These are phyloP conservation scores for Phymatocera aterrima DNA, from an alignment of 2,888 invertebrate species.

Conservation along the genomic window DNA sequence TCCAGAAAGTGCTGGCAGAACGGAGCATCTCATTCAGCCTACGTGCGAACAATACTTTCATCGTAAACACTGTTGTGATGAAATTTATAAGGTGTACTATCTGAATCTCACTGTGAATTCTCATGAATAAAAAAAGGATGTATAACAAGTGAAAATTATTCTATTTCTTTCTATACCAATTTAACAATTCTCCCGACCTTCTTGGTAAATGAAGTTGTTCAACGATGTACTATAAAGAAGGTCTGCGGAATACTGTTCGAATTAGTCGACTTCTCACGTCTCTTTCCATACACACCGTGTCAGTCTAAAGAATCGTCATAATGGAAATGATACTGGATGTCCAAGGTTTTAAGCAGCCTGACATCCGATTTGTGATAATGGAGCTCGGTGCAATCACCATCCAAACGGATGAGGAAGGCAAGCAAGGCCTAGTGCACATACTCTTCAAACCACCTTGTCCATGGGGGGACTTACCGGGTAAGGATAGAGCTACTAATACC, in stretches of 20 bases:
- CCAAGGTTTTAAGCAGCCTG: constrained; percentile 43
- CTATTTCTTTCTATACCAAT: too few relatives aligned
- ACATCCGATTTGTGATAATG: constrained; percentile 43
- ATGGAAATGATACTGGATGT: constrained; percentile 41
- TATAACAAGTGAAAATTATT: not conserved
- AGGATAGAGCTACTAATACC: constrained; percentile 22
- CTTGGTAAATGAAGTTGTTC: too few relatives aligned
- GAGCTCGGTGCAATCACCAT: constrained; percentile 38
- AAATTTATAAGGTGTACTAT: too few relatives aligned
- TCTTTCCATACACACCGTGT: too few relatives aligned
- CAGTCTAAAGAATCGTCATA: not conserved
- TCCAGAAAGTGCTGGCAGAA: too few relatives aligned
- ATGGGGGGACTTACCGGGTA: constrained; percentile 33
- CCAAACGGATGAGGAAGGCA: not conserved
- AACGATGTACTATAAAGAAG: too few relatives aligned
- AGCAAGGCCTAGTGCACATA: not conserved
- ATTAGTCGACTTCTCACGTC: not conserved
- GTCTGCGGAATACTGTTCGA: not conserved
- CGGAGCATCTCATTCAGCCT: too few relatives aligned
- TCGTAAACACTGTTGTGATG: too few relatives aligned
- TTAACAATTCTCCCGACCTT: too few relatives aligned
- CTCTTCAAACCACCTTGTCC: constrained; percentile 35
- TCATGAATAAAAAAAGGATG: not conserved
- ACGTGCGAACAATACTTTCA: too few relatives aligned
- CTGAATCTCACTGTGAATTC: too few relatives aligned